Base-by-base conservation (phyloP, 2,113 vertebrate species). In the Stegastes partitus region DNA sequence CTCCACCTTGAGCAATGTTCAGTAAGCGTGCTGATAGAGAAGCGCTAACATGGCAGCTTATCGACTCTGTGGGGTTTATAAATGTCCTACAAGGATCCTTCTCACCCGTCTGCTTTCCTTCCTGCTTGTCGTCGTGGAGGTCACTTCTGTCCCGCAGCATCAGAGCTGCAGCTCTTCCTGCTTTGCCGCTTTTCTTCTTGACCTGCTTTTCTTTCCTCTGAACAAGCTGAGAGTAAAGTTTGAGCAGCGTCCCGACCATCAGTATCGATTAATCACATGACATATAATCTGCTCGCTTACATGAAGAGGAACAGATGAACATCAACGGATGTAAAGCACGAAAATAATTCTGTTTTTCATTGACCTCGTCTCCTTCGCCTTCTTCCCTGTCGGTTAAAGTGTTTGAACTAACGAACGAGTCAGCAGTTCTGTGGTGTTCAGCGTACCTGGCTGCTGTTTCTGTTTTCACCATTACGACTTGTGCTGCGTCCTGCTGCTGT, bases 401-500 rank as follows among this genome's bases (percentile, higher is more conserved):
- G 10, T 34, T 7, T 34, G 8, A 34, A 8, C 8, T 31, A 31
- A 34, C 10, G 8, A 34, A 34, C 10, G 7, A 34, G 8, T 6
- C 2, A 10, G 1, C 31, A 34, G 31, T 1, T 34, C 8, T 34
- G 8, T 9, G 31, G 31, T 34, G 31, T 63, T 54, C 0, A 34
- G 2, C 47, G 4, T 54, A 87, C 89, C 88, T 76, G 74, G 1
- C 14, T 25, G 47, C 11, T 26, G n/a, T 15, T 49, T 57, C 16
- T 21, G 47, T 55, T 57, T 19, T n/a, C 15, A 62, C 49, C 3
- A 8, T 21, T 16, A 5, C 18, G 1, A 26, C 28, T 0, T 61
- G 16, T 12, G 3, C 0, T 12, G 5, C 26, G 56, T 19, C 28
- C 74, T 15, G 3, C 58, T 31, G 19, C 8, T 44, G 44, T 0